Percentiles rank a stretch among this genome's conserved stretches.
Evolutionary conservation across 2,797 vertebrate genomes (phyloP).

Genomic region (Selene dorsalis): DNA sequence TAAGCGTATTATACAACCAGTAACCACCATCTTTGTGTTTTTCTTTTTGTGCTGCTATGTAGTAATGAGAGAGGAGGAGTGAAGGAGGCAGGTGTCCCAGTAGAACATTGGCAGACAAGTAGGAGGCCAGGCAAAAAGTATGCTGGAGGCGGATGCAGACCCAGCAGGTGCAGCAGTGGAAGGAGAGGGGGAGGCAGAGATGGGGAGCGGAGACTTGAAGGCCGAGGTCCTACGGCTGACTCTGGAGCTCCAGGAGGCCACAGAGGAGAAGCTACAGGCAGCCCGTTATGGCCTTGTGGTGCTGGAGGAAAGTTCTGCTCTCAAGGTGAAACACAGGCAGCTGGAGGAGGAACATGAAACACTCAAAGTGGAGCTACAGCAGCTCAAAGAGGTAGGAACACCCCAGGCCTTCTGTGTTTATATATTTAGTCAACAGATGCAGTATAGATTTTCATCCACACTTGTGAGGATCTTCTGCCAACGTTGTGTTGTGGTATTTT

Average conservation of each 20-base stretch:
- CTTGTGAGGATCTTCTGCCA: not conserved
- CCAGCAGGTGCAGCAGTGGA: conserved; percentile 50
- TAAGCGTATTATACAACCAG: conserved; percentile 41
- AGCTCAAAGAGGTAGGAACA: conserved; percentile 85
- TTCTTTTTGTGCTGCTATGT: conserved; percentile 45
- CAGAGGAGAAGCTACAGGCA: conserved; percentile 89
- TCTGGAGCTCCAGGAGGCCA: conserved; percentile 89
- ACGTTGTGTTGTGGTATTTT: conserved; percentile 3
- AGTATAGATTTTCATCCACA: not conserved
- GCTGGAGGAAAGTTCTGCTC: conserved; percentile 86
- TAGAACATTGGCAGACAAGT: conserved; percentile 55
- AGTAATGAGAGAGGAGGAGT: conserved; percentile 72
- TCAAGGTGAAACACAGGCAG: conserved; percentile 84
- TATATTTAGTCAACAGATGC: conserved; percentile 1
- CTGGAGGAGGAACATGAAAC: conserved; percentile 88
- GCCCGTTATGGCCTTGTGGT: conserved; percentile 90
- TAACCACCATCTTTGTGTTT: conserved; percentile 46
- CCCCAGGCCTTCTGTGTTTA: conserved; percentile 10
- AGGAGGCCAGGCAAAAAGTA: conserved; percentile 65
- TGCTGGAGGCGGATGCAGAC: conserved; percentile 81
- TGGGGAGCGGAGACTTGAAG: conserved; percentile 71
- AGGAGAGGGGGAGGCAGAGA: conserved; percentile 61
- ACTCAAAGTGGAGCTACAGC: conserved; percentile 85
- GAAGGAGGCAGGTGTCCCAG: conserved; percentile 60
- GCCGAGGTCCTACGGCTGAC: conserved; percentile 85